Percentiles rank a stretch among this genome's conserved stretches.
These are phyloP conservation scores for Mellilla xanthometata DNA, from an alignment of 2,888 invertebrate species.

Conservation along the genomic window DNA sequence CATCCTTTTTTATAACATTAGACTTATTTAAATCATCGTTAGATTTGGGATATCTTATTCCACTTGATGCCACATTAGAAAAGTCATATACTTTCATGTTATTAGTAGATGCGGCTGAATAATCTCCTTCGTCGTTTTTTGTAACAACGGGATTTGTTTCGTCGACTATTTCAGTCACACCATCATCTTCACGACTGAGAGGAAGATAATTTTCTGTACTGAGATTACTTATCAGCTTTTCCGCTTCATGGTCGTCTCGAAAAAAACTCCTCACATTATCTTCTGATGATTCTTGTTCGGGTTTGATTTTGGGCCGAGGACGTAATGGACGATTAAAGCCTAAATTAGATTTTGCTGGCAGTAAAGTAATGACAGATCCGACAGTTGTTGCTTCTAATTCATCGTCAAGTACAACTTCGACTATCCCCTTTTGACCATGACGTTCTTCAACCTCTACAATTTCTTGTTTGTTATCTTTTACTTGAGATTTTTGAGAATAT, in stretches of 20 bases:
- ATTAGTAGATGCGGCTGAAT: slow-evolving; percentile 44
- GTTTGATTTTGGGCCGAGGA: slow-evolving; percentile 81
- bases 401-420: slow-evolving; percentile 72
- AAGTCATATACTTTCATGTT: slow-evolving; percentile 40
- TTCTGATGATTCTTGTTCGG: slow-evolving; percentile 53
- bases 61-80: slow-evolving; percentile 39
- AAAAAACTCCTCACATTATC: slow-evolving; percentile 64
- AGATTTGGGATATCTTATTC: slow-evolving; percentile 66
- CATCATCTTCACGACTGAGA: slow-evolving; percentile 38
- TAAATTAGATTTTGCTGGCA: slow-evolving; percentile 91
- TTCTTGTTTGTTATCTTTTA: slow-evolving; percentile 35
- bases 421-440: slow-evolving; percentile 61
- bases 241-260: slow-evolving; percentile 47
- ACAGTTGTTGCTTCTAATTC: slow-evolving; percentile 66
- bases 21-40: slow-evolving; percentile 53
- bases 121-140: slow-evolving; percentile 36
- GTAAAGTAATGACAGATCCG: slow-evolving; percentile 78
- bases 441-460: slow-evolving; percentile 48
- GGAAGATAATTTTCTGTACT: slow-evolving; percentile 54
- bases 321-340: slow-evolving; percentile 88
- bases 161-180: slow-evolving; percentile 44
- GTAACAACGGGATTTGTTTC: slow-evolving; percentile 44
- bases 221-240: slow-evolving; percentile 49
- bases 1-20: slow-evolving; percentile 35
- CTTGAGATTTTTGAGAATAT: slow-evolving; percentile 73